Evolutionary conservation across 2,888 invertebrate genomes (phyloP).

Genomic region (Tromatobia lineatoria): DNA sequence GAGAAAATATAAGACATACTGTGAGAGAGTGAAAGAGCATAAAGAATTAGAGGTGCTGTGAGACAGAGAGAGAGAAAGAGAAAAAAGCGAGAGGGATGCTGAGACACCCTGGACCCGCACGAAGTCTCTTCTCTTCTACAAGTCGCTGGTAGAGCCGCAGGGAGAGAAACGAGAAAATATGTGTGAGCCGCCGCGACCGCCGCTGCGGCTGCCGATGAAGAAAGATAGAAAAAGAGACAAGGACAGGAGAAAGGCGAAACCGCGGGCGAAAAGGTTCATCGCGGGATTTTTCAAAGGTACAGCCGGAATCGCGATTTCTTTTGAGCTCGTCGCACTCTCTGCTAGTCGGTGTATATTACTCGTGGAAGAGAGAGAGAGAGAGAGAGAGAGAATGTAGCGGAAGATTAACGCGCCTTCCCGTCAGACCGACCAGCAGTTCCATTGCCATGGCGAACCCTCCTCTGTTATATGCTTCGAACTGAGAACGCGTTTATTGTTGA

Average conservation of each 20-base stretch:
- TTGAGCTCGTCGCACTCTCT: slow-evolving; percentile 46
- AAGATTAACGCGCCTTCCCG: slow-evolving; percentile 64
- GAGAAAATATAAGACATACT: not conserved
- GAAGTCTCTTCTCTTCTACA: slow-evolving; percentile 50
- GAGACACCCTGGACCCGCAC: slow-evolving; percentile 33
- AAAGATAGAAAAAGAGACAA: slow-evolving; percentile 50
- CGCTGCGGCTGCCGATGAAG: slow-evolving; percentile 28
- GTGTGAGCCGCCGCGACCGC: slow-evolving; percentile 17
- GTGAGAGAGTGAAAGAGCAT: slow-evolving; percentile 4
- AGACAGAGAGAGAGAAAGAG: slow-evolving; percentile 18
- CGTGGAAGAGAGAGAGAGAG: slow-evolving; percentile 2
- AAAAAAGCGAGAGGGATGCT: slow-evolving; percentile 1
- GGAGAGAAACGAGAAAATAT: slow-evolving; percentile 63
- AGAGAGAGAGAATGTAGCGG: slow-evolving; percentile 47
- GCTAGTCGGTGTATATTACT: not conserved
- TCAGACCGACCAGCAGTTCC: slow-evolving; percentile 27
- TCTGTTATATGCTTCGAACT: not conserved
- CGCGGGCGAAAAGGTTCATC: slow-evolving; percentile 45
- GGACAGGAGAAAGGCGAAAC: slow-evolving; percentile 27
- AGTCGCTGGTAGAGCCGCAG: slow-evolving; percentile 56
- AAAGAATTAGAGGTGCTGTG: slow-evolving; percentile 18
- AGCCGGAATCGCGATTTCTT: slow-evolving; percentile 63
- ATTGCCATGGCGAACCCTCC: slow-evolving; percentile 1
- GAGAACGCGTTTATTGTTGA: slow-evolving; percentile 31
- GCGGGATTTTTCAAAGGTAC: slow-evolving; percentile 63